Evolutionary conservation across 2,113 vertebrate genomes (phyloP).

Genomic region (Thamnophis sirtalis): DNA sequence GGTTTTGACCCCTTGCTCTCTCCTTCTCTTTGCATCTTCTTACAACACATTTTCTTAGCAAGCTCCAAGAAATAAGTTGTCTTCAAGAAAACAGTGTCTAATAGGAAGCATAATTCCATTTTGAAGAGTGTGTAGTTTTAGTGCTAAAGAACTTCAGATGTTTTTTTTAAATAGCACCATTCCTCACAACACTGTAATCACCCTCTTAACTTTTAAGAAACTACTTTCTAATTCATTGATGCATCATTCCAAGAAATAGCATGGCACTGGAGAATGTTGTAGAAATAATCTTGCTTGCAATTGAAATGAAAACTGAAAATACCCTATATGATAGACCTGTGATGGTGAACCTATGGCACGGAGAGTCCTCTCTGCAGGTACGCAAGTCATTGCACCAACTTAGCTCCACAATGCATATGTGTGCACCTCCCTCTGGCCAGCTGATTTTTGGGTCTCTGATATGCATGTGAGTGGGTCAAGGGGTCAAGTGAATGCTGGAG

Average conservation of each 20-base stretch:
- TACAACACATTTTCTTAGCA: conserved; percentile 29
- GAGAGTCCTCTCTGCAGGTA: too few relatives aligned
- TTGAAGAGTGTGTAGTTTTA: conserved; percentile 32
- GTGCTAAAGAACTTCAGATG: conserved; percentile 31
- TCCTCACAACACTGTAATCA: neutral
- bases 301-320: neutral
- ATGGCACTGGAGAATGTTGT: neutral
- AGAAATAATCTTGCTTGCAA: neutral
- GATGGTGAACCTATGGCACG: too few relatives aligned
- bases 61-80: conserved; percentile 35
- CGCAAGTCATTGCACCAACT: too few relatives aligned
- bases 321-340: neutral
- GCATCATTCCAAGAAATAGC: conserved; percentile 28
- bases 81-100: conserved; percentile 43
- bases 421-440: too few relatives aligned
- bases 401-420: too few relatives aligned
- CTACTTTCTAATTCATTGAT: conserved; percentile 22
- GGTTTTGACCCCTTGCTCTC: conserved; percentile 35
- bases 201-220: conserved; percentile 34
- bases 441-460: too few relatives aligned
- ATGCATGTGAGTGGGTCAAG: too few relatives aligned
- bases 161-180: conserved; percentile 32
- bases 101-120: conserved; percentile 45
- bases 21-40: conserved; percentile 32
- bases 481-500: too few relatives aligned